Evolutionary conservation across 1,140 invertebrate genomes (phyloP).

Genomic region (Lysiphlebus fabarum): DNA sequence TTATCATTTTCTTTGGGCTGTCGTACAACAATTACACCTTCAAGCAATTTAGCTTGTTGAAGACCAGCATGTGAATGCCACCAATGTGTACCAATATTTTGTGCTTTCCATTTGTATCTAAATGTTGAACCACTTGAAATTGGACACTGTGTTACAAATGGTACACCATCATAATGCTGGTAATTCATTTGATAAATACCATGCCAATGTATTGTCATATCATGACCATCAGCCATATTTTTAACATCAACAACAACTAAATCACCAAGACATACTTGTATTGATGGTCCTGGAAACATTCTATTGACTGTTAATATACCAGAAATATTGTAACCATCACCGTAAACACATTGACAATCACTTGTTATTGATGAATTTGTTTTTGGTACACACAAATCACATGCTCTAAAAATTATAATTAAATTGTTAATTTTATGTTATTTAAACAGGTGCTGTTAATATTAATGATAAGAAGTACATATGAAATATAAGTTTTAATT

Average conservation of each 20-base stretch:
- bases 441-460: slow-evolving; percentile 20
- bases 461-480: background rate
- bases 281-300: slow-evolving; percentile 80
- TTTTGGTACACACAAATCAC: slow-evolving; percentile 73
- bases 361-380: slow-evolving; percentile 57
- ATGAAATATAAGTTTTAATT: background rate
- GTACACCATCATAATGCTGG: slow-evolving; percentile 88
- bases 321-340: slow-evolving; percentile 75
- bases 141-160: slow-evolving; percentile 86
- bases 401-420: slow-evolving; percentile 62
- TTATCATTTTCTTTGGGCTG: slow-evolving; percentile 70
- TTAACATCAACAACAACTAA: slow-evolving; percentile 79
- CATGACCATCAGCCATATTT: slow-evolving; percentile 77
- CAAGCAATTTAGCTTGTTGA: slow-evolving; percentile 82
- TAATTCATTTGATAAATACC: slow-evolving; percentile 76
- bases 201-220: slow-evolving; percentile 85
- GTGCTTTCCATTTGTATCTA: slow-evolving; percentile 71
- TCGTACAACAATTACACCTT: slow-evolving; percentile 78
- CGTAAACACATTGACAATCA: slow-evolving; percentile 76
- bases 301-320: slow-evolving; percentile 73
- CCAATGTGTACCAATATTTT: slow-evolving; percentile 81
- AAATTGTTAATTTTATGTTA: background rate
- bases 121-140: slow-evolving; percentile 81
- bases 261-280: slow-evolving; percentile 84
- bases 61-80: slow-evolving; percentile 87